Conservation (phyloP, 2,797 vertebrate species). For the Harpagifer antarcticus region DNA sequence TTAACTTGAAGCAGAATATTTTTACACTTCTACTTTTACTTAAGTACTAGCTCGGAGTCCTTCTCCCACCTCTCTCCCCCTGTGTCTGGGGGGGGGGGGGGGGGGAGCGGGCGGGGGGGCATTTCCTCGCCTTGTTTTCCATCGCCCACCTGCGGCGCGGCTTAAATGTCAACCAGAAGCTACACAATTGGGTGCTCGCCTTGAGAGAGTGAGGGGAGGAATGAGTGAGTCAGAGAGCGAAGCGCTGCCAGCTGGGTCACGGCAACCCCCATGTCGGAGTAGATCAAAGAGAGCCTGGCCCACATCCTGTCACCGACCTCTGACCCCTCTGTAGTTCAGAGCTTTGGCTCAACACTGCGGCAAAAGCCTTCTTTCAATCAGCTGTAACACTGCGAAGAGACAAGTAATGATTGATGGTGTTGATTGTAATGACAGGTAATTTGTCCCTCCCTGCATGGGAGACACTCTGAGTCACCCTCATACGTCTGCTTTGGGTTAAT, state of each 20-base stretch:
- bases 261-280: conserved; percentile 60
- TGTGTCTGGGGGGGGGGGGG: not conserved
- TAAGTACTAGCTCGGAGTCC: too few species aligned
- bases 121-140: conserved; percentile 45
- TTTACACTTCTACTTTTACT: too few species aligned
- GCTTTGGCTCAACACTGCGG: conserved; percentile 39
- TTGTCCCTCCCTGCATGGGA: conserved; percentile 38
- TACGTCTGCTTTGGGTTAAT: conserved; percentile 45
- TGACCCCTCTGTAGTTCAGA: conserved; percentile 66
- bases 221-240: conserved; percentile 53
- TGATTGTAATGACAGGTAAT: conserved; percentile 32
- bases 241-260: conserved; percentile 77
- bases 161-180: conserved; percentile 71
- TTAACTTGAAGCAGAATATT: too few species aligned
- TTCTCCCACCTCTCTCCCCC: not conserved
- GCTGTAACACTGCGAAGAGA: conserved; percentile 16
- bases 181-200: conserved; percentile 42
- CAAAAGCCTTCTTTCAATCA: conserved; percentile 52
- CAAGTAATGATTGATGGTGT: conserved; percentile 38
- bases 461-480: conserved; percentile 55
- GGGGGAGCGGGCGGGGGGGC: conserved; percentile 5
- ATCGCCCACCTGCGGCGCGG: conserved; percentile 59
- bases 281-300: conserved; percentile 77
- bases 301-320: conserved; percentile 79
- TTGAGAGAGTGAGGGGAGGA: conserved; percentile 54